Base-by-base conservation (phyloP, 2,888 invertebrate species). In the Odontocolon sp. region DNA sequence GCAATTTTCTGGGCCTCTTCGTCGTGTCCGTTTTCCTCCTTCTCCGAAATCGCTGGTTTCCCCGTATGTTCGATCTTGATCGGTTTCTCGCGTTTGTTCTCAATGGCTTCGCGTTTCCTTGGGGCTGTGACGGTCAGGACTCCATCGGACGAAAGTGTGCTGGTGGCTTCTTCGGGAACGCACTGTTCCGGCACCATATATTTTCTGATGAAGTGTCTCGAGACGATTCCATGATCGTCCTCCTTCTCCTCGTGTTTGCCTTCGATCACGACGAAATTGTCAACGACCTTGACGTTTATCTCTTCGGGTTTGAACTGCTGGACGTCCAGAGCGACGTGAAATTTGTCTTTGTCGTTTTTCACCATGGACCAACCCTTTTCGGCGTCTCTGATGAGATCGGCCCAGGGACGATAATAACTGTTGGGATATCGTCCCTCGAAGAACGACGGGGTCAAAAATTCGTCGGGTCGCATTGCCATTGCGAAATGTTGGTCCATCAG, bases 231-330 rank as follows among this genome's bases (percentile, higher is more conserved):
- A 56, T 96, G 96, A 83, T 96, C 96, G 87, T 97, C 97, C 80
- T 93, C 94, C 82, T 95, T 95, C 89, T 97, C 96, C 86, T 96
- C 96, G 88, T 97, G 96, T 86, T 95, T 96, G 63, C 96, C 96
- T 87, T 95, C 95, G 1, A 95, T 93, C 0, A 95, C 86, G 0
- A 96, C 92, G 80, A 92, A 92, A 88, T 94, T 94, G 88, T 94
- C 94, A 38, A 92, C 92, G 0, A 95, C 93, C 87, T 95, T 96
- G 1, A 96, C 95, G 0, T 94, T 93, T 78, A 96, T 93, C 90
- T 96, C 96, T 67, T 94, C 94, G 0, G 96, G 96, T 0, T 94
- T 87, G 90, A 96, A 96, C 83, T 95, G 95, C 85, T 95, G 95
- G 8, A 96, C 94, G 84, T 96, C 95, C 59, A 95, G 90, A 82